A percentile compares a stretch with the other conserved stretches of the same genome.
These are phyloP conservation scores for Drosophila rhopaloa DNA, from an alignment of 1,140 invertebrate species.

Conservation along the genomic window DNA sequence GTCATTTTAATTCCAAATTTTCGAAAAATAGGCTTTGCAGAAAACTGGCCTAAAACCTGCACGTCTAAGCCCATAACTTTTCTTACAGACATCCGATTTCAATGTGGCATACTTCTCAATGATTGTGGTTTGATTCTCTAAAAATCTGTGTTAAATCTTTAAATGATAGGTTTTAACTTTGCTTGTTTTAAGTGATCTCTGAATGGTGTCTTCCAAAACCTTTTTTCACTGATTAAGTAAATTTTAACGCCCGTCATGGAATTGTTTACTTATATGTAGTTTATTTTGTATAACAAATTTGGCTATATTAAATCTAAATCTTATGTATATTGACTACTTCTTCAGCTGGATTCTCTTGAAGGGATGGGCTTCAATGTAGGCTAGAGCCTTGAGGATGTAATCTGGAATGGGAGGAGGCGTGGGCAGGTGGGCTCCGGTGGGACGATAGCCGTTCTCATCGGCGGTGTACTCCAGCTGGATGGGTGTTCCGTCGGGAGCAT, in stretches of 20 bases:
- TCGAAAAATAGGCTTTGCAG: no score
- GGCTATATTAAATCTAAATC: slow-evolving; percentile 34
- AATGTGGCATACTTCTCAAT: no score
- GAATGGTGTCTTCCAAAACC: no score
- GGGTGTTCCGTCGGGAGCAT: slow-evolving; percentile 84
- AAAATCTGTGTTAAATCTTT: no score
- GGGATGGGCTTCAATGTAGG: slow-evolving; percentile 86
- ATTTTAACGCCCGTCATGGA: background rate
- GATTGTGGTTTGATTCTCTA: no score
- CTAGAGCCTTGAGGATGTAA: slow-evolving; percentile 87
- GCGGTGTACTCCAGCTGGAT: slow-evolving; percentile 88
- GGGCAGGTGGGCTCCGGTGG: slow-evolving; percentile 89
- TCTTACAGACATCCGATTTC: no score
- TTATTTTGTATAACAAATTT: slow-evolving; percentile 28
- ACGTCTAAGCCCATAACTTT: no score
- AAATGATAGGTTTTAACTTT: no score
- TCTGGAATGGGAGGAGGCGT: slow-evolving; percentile 92
- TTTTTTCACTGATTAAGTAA: no score
- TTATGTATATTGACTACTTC: slow-evolving; percentile 35
- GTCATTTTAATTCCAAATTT: no score
- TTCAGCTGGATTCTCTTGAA: slow-evolving; percentile 68
- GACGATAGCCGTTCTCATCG: slow-evolving; percentile 91
- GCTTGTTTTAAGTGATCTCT: no score
- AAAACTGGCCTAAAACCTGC: no score
- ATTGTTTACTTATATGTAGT: slow-evolving; percentile 16